A percentile compares a stretch with the other conserved stretches of the same genome.
phyloP scores from a whole-genome alignment of 1,140 invertebrate genomes.

The Panagrolaimus sp. region DNA sequence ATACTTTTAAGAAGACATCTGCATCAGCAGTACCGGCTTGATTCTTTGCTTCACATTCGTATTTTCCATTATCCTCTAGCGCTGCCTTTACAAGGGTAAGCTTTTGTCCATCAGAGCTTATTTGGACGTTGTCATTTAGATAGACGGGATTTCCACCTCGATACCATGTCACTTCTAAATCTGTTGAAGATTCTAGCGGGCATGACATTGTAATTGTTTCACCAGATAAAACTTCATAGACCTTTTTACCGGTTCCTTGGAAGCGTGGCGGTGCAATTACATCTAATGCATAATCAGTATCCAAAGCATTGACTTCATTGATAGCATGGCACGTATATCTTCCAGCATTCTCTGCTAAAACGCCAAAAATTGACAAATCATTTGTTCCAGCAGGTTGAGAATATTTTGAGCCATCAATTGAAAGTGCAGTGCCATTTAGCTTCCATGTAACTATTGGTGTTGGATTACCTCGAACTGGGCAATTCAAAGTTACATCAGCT shows the following conservation, averaged over 20 bases:
- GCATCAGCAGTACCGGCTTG: conserved; percentile 59
- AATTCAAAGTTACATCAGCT: conserved; percentile 58
- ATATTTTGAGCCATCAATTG: background rate
- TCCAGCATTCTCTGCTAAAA: conserved; percentile 54
- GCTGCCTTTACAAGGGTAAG: conserved; percentile 51
- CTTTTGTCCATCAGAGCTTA: conserved; percentile 50
- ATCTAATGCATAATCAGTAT: conserved; percentile 61
- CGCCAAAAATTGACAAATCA: conserved; percentile 32
- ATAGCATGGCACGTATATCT: conserved; percentile 63
- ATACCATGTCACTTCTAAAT: conserved; percentile 44
- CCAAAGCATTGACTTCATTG: conserved; percentile 62
- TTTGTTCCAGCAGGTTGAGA: background rate
- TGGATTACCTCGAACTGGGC: conserved; percentile 61
- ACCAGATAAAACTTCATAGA: conserved; percentile 49
- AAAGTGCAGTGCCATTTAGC: conserved; percentile 38
- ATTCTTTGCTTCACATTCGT: conserved; percentile 60
- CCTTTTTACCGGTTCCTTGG: conserved; percentile 36
- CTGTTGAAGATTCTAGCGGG: conserved; percentile 46
- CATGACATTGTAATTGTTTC: conserved; percentile 31
- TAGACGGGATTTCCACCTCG: conserved; percentile 43
- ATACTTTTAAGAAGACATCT: conserved; percentile 58
- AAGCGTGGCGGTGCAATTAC: conserved; percentile 61
- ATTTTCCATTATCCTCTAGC: conserved; percentile 60
- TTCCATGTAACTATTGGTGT: conserved; percentile 59
- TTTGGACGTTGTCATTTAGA: conserved; percentile 32